Evolutionary conservation across 2,888 invertebrate species (phyloP).

Genomic region (Vanessa cardui): DNA sequence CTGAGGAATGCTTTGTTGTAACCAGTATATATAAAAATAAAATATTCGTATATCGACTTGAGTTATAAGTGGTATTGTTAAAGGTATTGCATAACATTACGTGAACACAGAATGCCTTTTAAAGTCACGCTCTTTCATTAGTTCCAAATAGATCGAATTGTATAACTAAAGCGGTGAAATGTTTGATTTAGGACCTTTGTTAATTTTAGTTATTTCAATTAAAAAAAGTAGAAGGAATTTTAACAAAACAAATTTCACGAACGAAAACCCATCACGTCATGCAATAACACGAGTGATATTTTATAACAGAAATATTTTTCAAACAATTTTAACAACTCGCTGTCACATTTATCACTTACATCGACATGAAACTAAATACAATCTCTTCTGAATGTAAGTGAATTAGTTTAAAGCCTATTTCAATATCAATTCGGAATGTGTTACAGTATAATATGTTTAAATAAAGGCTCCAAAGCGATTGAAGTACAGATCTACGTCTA

Average conservation of each 20-base stretch:
- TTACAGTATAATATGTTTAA: too few relatives aligned
- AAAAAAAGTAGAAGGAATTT: not conserved
- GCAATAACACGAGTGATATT: slow-evolving; percentile 25
- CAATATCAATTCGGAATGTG: not conserved
- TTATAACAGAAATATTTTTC: slow-evolving; percentile 41
- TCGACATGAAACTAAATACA: slow-evolving; percentile 15
- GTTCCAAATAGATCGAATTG: slow-evolving; percentile 1
- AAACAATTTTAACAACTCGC: slow-evolving; percentile 36
- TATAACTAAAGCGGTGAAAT: not conserved
- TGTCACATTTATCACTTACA: slow-evolving; percentile 42
- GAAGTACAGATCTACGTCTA: too few relatives aligned
- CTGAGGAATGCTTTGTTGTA: slow-evolving; percentile 17
- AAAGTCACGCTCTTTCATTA: slow-evolving; percentile 11
- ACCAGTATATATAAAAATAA: slow-evolving; percentile 20
- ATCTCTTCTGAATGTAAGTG: slow-evolving; percentile 2
- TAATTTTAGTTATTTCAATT: slow-evolving; percentile 2
- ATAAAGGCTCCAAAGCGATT: too few relatives aligned
- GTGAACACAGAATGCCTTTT: slow-evolving; percentile 11
- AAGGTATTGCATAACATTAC: slow-evolving; percentile 9
- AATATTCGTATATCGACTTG: slow-evolving; percentile 17
- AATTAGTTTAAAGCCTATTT: not conserved
- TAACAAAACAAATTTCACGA: not conserved
- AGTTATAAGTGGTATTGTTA: slow-evolving; percentile 8
- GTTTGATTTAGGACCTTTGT: not conserved
- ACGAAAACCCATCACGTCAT: slow-evolving; percentile 30